Base-by-base conservation (phyloP, 2,113 vertebrate species). In the Pagrus major region DNA sequence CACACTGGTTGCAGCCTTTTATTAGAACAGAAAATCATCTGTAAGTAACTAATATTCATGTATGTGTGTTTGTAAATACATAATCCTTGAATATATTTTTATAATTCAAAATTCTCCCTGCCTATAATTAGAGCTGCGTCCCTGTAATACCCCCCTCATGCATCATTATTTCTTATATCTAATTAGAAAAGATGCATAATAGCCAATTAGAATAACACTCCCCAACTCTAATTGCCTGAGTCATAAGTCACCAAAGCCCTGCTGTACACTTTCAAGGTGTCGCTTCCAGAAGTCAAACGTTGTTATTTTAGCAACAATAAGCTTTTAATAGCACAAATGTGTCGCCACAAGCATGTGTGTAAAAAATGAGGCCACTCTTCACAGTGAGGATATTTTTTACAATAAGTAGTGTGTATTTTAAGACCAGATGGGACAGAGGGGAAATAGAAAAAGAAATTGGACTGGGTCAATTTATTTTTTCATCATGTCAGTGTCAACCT, bases 141-240 rank as follows among this genome's bases (percentile, higher is more conserved):
- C 11, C 78, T 20, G 16, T 76, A 73, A 69, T 61, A 42, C n/a
- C 27, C 51, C 69, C 78, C 52, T 60, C 61, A 76, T 73, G 77
- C 54, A 70, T 82, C 85, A 80, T 86, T 31, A 49, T 78, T 71
- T 68, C 86, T 74, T 76, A 31, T 61, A 80, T 82, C 81, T 58
- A 75, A 86, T 89, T 92, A 83, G 71, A 87, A 76, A 75, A 63
- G 31, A 87, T 70, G 65, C 54, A 51, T 61, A 77, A 84, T 58
- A 54, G 71, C 54, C 71, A 61, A 60, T 89, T 89, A 83, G 76
- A 76, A 55, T 35, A 73, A 46, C 31, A 67, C 67, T 78, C 46
- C 47, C 18, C 25, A 54, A 35, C 49, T 81, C 54, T 82, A 71
- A 86, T 70, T 81, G 51, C 58, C 71, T 49, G 56, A 86, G 79